phyloP scores from a whole-genome alignment of 2,113 vertebrate genomes.

The Corythornis madagascariensis region DNA sequence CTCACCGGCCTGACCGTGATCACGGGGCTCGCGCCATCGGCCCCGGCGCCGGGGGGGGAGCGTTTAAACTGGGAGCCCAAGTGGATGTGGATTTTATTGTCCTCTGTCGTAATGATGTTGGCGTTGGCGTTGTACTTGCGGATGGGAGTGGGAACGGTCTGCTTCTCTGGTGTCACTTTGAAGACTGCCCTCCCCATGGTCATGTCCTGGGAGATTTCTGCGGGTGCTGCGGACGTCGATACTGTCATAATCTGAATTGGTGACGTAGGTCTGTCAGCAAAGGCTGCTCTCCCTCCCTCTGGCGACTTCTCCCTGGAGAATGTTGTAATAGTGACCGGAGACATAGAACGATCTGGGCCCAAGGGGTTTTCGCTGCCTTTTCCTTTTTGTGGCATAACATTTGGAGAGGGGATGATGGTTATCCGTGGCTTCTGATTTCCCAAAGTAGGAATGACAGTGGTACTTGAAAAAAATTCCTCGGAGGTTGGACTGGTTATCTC shows the following conservation, averaged over 20 bases:
- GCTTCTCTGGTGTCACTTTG: constrained; percentile 88
- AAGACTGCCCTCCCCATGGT: constrained; percentile 83
- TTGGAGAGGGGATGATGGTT: constrained; percentile 91
- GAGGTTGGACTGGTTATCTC: constrained; percentile 92
- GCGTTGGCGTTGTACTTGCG: constrained; percentile 86
- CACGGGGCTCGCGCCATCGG: constrained; percentile 75
- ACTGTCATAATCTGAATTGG: constrained; percentile 93
- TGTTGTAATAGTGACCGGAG: constrained; percentile 92
- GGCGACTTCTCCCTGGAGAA: constrained; percentile 87
- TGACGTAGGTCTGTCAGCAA: constrained; percentile 75
- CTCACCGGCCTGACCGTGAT: constrained; percentile 82
- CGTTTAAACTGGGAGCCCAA: constrained; percentile 88
- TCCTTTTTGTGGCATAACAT: constrained; percentile 74
- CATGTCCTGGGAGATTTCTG: constrained; percentile 79
- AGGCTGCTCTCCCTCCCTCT: constrained; percentile 70
- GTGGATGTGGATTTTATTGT: constrained; percentile 98
- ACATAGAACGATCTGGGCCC: constrained; percentile 81
- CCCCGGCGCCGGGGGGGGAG: constrained; percentile 37
- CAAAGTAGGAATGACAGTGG: constrained; percentile 92
- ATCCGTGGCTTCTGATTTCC: constrained; percentile 92
- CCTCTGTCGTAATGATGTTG: constrained; percentile 92
- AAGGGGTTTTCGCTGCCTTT: constrained; percentile 66
- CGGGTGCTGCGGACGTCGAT: constrained; percentile 80
- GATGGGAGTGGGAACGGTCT: constrained; percentile 71
- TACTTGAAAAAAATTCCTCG: constrained; percentile 94